These are phyloP conservation scores for Pachycephala philippinensis DNA, from an alignment of 2,113 vertebrate genomes.

Conservation along the genomic window DNA sequence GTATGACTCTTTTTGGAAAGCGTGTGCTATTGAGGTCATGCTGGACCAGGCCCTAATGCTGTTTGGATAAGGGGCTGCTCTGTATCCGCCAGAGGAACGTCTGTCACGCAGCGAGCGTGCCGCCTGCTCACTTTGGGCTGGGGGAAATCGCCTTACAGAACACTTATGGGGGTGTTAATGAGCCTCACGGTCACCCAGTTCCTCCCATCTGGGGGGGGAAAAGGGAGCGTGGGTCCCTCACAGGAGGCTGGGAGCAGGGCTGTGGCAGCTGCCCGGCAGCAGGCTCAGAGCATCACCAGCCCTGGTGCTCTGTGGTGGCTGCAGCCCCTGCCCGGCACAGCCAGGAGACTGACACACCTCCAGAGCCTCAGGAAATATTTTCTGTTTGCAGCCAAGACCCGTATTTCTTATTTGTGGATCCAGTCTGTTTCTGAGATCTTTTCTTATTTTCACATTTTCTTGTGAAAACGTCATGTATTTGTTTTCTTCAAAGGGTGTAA, in stretches of 20 bases:
- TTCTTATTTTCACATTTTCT: background rate
- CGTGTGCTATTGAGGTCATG: background rate
- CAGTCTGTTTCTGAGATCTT: background rate
- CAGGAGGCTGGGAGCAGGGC: background rate
- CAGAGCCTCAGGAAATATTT: background rate
- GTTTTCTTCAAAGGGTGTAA: background rate
- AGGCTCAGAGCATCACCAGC: background rate
- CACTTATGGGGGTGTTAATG: background rate
- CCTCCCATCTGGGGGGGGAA: background rate
- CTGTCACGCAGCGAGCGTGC: background rate
- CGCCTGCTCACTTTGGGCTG: background rate
- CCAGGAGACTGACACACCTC: background rate
- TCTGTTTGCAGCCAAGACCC: background rate
- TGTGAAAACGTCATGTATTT: background rate
- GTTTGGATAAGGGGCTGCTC: background rate
- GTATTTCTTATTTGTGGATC: background rate
- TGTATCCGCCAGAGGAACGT: background rate
- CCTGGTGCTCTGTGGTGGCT: background rate
- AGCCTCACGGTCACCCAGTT: background rate
- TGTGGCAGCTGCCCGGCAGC: accelerated
- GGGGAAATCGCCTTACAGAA: background rate
- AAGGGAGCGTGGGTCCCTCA: background rate
- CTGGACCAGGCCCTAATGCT: background rate
- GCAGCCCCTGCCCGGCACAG: accelerated
- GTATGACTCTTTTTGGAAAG: background rate